These are phyloP conservation scores for Porites cylindrica DNA, from an alignment of 92 coral and sea anemone genomes.

Conservation along the genomic window DNA sequence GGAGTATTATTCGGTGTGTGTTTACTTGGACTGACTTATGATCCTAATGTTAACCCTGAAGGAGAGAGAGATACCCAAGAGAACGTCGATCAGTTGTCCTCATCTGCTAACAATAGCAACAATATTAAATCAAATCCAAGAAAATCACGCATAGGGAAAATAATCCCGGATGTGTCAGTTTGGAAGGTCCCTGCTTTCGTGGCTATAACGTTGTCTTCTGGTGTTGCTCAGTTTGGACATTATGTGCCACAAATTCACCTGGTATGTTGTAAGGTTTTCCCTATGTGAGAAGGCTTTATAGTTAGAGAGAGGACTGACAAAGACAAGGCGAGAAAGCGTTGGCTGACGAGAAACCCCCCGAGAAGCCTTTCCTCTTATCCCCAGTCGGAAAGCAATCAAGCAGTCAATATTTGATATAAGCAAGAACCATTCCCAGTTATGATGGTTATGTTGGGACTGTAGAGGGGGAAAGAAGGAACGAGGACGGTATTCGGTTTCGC, in stretches of 20 bases:
- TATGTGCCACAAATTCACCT: slow-evolving; percentile 64
- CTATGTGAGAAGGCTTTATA: background rate
- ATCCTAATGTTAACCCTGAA: slow-evolving; percentile 25
- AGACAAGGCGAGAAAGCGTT: too few species aligned
- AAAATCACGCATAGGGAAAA: background rate
- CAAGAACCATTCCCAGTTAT: too few species aligned
- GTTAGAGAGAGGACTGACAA: background rate
- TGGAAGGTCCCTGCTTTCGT: slow-evolving; percentile 46
- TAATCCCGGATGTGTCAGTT: slow-evolving; percentile 48
- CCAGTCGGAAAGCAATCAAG: too few species aligned
- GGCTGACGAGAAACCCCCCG: too few species aligned
- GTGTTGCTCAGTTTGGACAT: slow-evolving; percentile 55
- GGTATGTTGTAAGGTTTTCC: slow-evolving; percentile 30
- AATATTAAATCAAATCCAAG: background rate
- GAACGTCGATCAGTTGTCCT: background rate
- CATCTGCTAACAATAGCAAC: background rate
- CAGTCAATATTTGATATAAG: too few species aligned
- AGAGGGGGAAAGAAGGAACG: too few species aligned
- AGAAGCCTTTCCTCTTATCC: too few species aligned
- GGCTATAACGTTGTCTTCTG: slow-evolving; percentile 29
- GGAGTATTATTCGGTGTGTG: slow-evolving; percentile 24
- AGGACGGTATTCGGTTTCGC: too few species aligned
- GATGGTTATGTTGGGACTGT: too few species aligned
- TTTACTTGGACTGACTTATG: slow-evolving; percentile 36
- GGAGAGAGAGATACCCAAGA: background rate